Conservation (phyloP, 2,888 invertebrate species). For the Shargacucullia verbasci region DNA sequence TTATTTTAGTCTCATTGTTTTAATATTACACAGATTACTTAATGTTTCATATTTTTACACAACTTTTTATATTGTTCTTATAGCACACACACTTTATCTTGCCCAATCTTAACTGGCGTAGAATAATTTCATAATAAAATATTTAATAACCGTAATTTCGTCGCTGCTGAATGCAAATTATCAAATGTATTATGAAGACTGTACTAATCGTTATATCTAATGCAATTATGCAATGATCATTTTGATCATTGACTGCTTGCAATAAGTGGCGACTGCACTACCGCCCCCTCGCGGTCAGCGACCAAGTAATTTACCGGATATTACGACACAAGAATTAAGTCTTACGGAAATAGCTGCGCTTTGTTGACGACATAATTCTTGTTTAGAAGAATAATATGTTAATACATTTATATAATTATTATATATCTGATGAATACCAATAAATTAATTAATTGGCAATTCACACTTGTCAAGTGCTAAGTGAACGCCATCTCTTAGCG, state of each 20-base stretch:
- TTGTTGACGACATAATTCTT: not conserved
- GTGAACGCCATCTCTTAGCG: conserved; percentile 69
- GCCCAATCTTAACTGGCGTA: conserved; percentile 25
- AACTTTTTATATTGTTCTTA: conserved; percentile 40
- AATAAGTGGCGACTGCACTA: conserved; percentile 14
- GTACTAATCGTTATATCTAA: conserved; percentile 10
- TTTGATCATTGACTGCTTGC: conserved; percentile 7
- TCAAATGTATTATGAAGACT: conserved; percentile 19
- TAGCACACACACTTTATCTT: conserved; percentile 16
- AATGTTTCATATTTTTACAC: conserved; percentile 10
- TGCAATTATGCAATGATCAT: conserved; percentile 17
- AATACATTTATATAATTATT: too few species aligned
- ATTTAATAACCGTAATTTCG: conserved; percentile 34
- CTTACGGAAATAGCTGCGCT: conserved; percentile 9
- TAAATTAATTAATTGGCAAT: too few species aligned
- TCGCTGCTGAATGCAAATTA: conserved; percentile 11
- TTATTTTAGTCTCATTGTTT: not conserved
- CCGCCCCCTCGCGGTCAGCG: conserved; percentile 36
- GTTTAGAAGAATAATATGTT: too few species aligned
- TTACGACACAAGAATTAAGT: conserved; percentile 22
- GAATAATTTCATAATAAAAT: conserved; percentile 35
- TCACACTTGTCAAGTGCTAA: conserved; percentile 24
- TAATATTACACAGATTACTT: too few species aligned
- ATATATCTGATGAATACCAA: too few species aligned
- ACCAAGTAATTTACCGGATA: conserved; percentile 7